Percentiles rank a stretch among this genome's conserved stretches.
These are phyloP conservation scores for Melanerpes formicivorus DNA, from an alignment of 2,113 vertebrate genomes.

Conservation along the genomic window DNA sequence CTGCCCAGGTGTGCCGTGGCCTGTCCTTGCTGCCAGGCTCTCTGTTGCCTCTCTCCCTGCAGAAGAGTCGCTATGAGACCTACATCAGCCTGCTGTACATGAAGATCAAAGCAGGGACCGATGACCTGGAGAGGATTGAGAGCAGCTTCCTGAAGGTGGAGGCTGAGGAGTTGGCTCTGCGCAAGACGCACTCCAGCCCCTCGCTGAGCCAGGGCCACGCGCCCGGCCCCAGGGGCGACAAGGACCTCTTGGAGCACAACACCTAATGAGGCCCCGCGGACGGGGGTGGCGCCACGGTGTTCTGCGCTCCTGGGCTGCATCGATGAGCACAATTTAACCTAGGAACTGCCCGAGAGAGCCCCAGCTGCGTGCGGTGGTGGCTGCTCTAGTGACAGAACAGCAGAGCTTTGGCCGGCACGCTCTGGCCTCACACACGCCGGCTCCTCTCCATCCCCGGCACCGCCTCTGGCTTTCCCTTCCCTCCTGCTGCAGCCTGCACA, in stretches of 20 bases:
- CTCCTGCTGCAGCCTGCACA: conserved; percentile 41
- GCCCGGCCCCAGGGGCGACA: conserved; percentile 76
- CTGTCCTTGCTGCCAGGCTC: neutral
- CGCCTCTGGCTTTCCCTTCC: conserved; percentile 43
- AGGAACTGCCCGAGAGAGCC: neutral
- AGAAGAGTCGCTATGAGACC: conserved; percentile 96
- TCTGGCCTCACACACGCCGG: conserved; percentile 37
- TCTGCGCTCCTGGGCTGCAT: conserved; percentile 53
- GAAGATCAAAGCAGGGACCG: conserved; percentile 88
- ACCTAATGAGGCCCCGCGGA: conserved; percentile 70
- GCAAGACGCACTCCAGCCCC: conserved; percentile 95
- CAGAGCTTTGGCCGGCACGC: conserved; percentile 66
- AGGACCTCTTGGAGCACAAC: conserved; percentile 75
- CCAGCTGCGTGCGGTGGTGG: neutral
- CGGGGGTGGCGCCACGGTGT: neutral
- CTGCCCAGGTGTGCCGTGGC: neutral
- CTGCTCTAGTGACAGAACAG: conserved; percentile 45
- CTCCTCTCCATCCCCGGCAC: conserved; percentile 25
- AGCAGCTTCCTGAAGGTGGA: conserved; percentile 84
- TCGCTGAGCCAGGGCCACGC: conserved; percentile 89
- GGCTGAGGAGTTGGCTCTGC: conserved; percentile 82
- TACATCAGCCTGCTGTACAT: conserved; percentile 91
- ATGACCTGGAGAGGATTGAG: conserved; percentile 95
- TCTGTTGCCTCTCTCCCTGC: conserved; percentile 54
- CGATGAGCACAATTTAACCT: conserved; percentile 75